Evolutionary conservation across 1,140 invertebrate species (phyloP).

Genomic region (Carposina sasakii): DNA sequence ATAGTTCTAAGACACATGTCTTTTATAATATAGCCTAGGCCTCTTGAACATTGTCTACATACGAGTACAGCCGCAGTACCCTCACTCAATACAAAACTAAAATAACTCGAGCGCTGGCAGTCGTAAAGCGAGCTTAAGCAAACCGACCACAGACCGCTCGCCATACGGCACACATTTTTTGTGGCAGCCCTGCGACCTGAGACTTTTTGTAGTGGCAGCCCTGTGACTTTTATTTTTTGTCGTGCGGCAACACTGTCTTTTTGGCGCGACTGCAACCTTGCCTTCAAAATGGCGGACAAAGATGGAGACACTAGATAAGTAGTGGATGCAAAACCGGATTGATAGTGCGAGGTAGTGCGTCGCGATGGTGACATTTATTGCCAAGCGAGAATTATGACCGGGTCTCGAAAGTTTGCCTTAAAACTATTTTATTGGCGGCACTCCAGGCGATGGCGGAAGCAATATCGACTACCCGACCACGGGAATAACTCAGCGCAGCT

Average conservation of each 20-base stretch:
- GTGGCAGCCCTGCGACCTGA: neutral
- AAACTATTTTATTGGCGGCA: conserved; percentile 60
- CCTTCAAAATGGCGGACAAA: conserved; percentile 37
- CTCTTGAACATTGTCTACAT: no score
- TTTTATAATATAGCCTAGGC: no score
- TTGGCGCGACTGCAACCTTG: conserved; percentile 23
- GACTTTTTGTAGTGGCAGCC: conserved; percentile 23
- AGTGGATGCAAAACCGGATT: conserved; percentile 53
- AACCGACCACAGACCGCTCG: conserved; percentile 26
- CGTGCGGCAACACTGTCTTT: conserved; percentile 26
- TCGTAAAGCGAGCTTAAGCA: conserved; percentile 26
- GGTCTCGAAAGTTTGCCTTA: conserved; percentile 43
- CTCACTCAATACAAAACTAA: no score
- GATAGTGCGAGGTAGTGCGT: conserved; percentile 49
- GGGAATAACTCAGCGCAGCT: conserved; percentile 59
- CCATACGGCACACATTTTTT: conserved; percentile 35
- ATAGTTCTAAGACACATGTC: no score
- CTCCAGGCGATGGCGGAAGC: conserved; percentile 49
- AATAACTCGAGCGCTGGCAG: no score
- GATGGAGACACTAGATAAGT: conserved; percentile 57
- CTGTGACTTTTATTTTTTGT: conserved; percentile 24
- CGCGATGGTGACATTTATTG: conserved; percentile 51
- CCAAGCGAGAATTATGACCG: conserved; percentile 47
- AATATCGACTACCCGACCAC: conserved; percentile 28
- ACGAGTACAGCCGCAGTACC: no score